Conservation (phyloP, 2,113 vertebrate species). For the Hemiscyllium ocellatum region DNA sequence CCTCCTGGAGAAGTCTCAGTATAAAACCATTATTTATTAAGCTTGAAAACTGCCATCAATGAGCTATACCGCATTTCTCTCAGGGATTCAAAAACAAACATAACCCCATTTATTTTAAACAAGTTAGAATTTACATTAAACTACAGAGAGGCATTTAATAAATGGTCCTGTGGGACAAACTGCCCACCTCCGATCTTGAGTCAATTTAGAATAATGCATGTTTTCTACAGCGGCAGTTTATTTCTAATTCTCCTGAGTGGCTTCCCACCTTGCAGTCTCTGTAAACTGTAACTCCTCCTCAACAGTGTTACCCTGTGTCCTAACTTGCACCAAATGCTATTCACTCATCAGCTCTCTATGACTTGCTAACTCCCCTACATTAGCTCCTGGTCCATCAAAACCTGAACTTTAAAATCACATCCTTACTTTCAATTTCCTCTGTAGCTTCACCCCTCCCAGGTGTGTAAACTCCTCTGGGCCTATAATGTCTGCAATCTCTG, state of each 20-base stretch:
- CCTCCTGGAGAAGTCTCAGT: neutral
- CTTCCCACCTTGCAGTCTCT: neutral
- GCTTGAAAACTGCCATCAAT: neutral
- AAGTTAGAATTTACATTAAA: neutral
- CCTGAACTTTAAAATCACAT: neutral
- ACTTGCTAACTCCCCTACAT: neutral
- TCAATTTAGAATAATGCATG: neutral
- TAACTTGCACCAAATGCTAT: too few species aligned
- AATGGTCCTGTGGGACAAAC: neutral
- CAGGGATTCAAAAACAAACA: neutral
- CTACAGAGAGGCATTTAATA: neutral
- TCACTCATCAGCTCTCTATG: neutral
- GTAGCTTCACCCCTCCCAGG: neutral
- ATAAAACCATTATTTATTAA: neutral
- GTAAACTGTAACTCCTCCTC: neutral
- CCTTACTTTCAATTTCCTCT: neutral
- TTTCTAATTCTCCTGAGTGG: neutral
- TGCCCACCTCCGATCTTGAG: neutral
- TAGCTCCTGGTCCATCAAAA: neutral
- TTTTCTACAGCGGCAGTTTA: too few species aligned
- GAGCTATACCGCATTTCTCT: neutral
- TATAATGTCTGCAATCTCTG: neutral
- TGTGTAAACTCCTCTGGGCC: neutral
- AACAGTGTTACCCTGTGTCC: neutral
- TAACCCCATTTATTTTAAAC: neutral